Evolutionary conservation across 2,797 vertebrate genomes (phyloP), one percentile per base, ranked within the genome.

Genomic region (Lacerta bilineata): DNA sequence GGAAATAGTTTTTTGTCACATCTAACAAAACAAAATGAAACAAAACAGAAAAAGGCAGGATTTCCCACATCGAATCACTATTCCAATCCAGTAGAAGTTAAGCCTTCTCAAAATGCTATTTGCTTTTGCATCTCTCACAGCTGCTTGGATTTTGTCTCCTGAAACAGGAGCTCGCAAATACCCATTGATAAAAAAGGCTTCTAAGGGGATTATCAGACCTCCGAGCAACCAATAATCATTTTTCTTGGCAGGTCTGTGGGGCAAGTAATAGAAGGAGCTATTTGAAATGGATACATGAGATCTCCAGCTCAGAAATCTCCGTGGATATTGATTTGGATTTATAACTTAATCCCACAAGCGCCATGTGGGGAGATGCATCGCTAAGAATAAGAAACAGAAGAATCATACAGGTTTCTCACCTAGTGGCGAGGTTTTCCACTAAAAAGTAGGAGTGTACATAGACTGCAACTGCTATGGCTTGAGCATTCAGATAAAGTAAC

Each of bases 161-260:
- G 75, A 85, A 79, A 85, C 8, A 55, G 46, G 25, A 72, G 87
- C 66, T 46, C 46, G 9, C 50, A 88, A 86, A 89, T 84, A 80
- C 29, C 36, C 36, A 9, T 43, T 75, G 87, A 83, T 84, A 74
- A 69, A 85, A 59, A 64, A 8, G 68, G 87, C 59, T 88, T 91
- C 85, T 80, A 80, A 74, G 71, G 20, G 85, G 90, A 74, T 91
- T 84, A 89, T 69, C 68, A 59, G 69, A 36, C 43, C 18, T 66
- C 36, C 46, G 80, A 87, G 46, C 72, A 69, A 39, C 46, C 71
- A 76, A 59, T 69, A 69, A 81, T 80, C 6, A 4, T 41, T 27
- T 39, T 36, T 3, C 43, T 59, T 80, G 46, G 59, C 46, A 50
- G 36, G n/a, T 59, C 86, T 69, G 23, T 46, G 9, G 72, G 29